Base-by-base conservation (phyloP, 2,797 vertebrate species). In the Sternarchorhynchus goeldii region DNA sequence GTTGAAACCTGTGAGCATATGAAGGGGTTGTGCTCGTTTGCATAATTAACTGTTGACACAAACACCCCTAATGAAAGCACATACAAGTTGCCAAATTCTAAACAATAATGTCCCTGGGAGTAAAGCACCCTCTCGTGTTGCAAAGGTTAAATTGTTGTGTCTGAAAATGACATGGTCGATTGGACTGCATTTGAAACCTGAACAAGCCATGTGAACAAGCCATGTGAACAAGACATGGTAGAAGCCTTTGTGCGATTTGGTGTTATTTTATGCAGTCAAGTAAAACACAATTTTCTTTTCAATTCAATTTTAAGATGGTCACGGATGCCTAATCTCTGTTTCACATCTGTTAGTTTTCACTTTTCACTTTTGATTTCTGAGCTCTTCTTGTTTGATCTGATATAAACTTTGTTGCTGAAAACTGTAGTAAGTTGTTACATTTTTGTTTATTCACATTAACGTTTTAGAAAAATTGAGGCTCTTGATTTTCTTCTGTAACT, bases 1-100 rank as follows among this genome's bases (percentile, higher is more conserved):
- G 83, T 89, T 81, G 73, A 85, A 88, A 91, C 82, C 85, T 89
- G 83, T 82, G 68, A 69, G 67, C 29, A 56, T 88, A 90, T 82
- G 87, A 88, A 79, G 88, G 87, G 82, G 84, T 71, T 91, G 85
- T 88, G 83, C 77, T 85, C 63, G 91, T 93, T 92, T 93, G 90
- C 93, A 94, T 93, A 92, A 92, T 94, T 93, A 93, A 92, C 91
- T 92, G 88, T 92, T 92, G 92, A 92, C 89, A 90, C 89, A 91
- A 91, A 91, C 91, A 91, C 91, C 89, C 88, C 90, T 93, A 93
- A 93, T 91, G 89, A 92, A 92, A 91, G 85, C 87, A 88, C 85
- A 91, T 93, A 93, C 88, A 93, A 91, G 88, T 90, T 83, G 87
- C 85, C 87, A 88, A 88, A 88, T 89, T 86, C 87, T 90, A 90